Base-by-base conservation (phyloP, 2,888 invertebrate genomes). In the Netelia virgata region DNA sequence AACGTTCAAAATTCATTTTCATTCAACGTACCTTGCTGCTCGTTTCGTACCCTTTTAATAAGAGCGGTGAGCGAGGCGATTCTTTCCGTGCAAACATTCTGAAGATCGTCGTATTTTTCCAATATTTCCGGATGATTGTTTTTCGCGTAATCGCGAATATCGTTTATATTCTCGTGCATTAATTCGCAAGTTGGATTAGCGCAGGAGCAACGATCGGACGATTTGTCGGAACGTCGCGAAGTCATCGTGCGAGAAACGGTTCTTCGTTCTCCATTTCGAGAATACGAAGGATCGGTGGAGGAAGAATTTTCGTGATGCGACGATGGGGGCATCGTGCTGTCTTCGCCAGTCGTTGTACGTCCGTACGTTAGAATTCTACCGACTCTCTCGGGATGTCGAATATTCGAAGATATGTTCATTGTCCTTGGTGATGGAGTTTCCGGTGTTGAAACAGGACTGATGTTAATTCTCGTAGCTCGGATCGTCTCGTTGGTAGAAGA, bases 21-120 rank as follows among this genome's bases (percentile, higher is more conserved):
- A 41, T 36, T 64, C 16, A 6, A 36, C 81, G 81, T 86, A 90
- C 92, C 92, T 86, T 86, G 90, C 20, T 91, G 90, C 88, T 96
- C 96, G 74, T 94, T 93, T n/a, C 96, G 94, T 6, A 96, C 94
- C 89, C 94, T 94, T n/a, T 94, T 94, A 14, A 96, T 95, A 88
- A 95, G 94, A 10, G 94, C 94, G 0, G 95, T 94, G 6, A 96
- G 90, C 80, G 95, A 94, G 1, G 94, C 94, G 64, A 96, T 96
- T 82, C 95, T 94, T 84, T 95, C 94, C 0, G 94, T 94, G 76
- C 95, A 95, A 63, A 94, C 94, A 63, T 94, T 94, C 0, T 95
- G 95, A 14, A 95, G 93, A 85, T 95, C 93, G 0, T 95, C 94
- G 80, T 95, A 95, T 63, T 94, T 94, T 69, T 90, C 89, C 9